Base-by-base conservation (phyloP, 2,113 vertebrate species). In the Polypterus senegalus region DNA sequence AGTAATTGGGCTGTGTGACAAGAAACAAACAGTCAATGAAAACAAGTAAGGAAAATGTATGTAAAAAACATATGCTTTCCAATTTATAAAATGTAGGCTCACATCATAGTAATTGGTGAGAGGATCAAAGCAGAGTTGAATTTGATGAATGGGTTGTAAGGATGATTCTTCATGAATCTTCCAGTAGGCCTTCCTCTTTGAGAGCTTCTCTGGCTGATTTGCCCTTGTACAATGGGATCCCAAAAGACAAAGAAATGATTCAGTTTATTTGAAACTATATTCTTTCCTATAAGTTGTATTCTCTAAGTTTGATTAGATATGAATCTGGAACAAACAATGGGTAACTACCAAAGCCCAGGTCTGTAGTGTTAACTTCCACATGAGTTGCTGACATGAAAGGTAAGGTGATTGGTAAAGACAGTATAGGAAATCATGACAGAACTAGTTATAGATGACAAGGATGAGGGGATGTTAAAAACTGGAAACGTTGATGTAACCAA, bases 71-170 rank as follows among this genome's bases (percentile, higher is more conserved):
- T 69, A 88, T 79, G 0, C 5, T 46, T n/a, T 85, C 74, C 0
- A 82, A 63, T 68, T 72, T 66, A 62, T 75, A 82, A 58, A 68
- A 58, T 73, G 86, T 58, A 0, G 58, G 74, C 85, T 84, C 65
- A 85, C 81, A 1, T 84, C 77, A 69, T 76, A 54, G 67, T 79
- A 81, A 73, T 83, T 87, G 27, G 64, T n/a, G 69, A 83, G 49
- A 52, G 67, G 58, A 71, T 83, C 65, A 6, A 0, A 1, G 0
- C 1, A 0, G 61, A 47, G 65, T 54, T 66, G 69, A 72, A 86
- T 60, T 86, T 86, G 66, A 61, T 9, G 46, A 69, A 61, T 3
- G 6, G 51, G 43, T 73, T 58, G 59, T 62, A 47, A 6, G 67
- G 73, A 9, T 76, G 59, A 46, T 57, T 9, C 57, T 59, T 1